Evolutionary conservation across 2,113 vertebrate genomes (phyloP), one percentile per base, ranked within the genome.

Genomic region (Oncorhynchus kisutch): DNA sequence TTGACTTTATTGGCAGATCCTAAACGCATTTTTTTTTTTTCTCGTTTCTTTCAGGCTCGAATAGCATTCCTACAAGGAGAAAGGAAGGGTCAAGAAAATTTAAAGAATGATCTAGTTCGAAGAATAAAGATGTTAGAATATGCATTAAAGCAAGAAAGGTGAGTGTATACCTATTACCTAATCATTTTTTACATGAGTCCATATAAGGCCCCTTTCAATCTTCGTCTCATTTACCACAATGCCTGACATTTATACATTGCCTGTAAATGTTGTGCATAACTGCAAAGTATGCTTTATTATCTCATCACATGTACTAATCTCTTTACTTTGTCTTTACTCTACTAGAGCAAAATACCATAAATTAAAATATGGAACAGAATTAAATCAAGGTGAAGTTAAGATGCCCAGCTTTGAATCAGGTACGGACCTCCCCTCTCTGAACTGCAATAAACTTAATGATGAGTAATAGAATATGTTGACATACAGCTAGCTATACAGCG

Each of bases 61-160:
- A 99, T 99, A 95, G 98, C 98, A 1, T 99, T 99, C 94, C 95
- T 99, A 81, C 98, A 99, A 94, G 98, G 98, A 31, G 98, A 99
- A 92, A 96, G 98, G 90, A 99, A 99, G 90, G 98, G 98, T 89
- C 98, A 99, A 93, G 98, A 99, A 94, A 99, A 99, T 87, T 93
- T 99, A 91, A 99, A 99, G 95, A 99, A 99, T 85, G 98, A 99
- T 90, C 94, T 99, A 94, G 98, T 99, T 84, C 94, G 98, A 96
- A 96, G 98, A 96, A 99, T 99, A 94, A 99, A 99, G 89, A 99
- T 99, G 98, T 96, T 99, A 95, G 98, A 99, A 89, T 99, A 97
- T 85, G 98, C 98, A 89, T 94, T 99, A 94, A 99, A 99, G 90
- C 98, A 99, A 93, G 98, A 99, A 93, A 95, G 98, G 96, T 97